Evolutionary conservation across 2,113 vertebrate species (phyloP).

Genomic region (Cyanoderma ruficeps): DNA sequence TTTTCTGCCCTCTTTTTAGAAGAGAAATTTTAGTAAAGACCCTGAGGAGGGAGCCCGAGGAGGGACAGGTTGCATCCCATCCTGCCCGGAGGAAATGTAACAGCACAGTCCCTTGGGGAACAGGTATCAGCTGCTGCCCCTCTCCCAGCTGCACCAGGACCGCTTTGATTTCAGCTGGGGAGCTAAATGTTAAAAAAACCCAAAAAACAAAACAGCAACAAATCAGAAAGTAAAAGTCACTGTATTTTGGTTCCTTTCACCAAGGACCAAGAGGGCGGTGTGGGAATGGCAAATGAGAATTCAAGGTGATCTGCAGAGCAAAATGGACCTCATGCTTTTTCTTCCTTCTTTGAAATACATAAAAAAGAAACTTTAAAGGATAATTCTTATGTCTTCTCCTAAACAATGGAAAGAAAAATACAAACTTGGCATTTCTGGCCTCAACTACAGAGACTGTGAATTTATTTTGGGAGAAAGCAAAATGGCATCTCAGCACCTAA

Average conservation of each 20-base stretch:
- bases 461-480: constrained; percentile 44
- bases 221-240: neutral
- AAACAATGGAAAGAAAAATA: neutral
- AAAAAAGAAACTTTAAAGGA: neutral
- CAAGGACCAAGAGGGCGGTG: neutral
- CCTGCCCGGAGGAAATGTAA: neutral
- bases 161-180: neutral
- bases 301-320: neutral
- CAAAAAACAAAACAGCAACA: no score
- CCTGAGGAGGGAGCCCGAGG: neutral
- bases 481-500: constrained; percentile 39
- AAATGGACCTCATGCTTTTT: neutral
- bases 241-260: neutral
- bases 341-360: neutral
- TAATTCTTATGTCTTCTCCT: neutral
- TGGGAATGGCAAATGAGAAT: neutral
- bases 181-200: neutral
- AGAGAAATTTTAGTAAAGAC: neutral
- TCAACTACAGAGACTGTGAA: neutral
- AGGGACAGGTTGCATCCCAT: neutral
- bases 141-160: neutral
- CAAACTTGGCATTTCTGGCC: neutral
- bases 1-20: neutral
- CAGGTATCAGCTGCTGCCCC: neutral
- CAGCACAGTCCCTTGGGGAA: neutral